Evolutionary conservation across 2,888 invertebrate genomes (phyloP), one percentile per base, ranked within the genome.

Genomic region (Caprella mutica): DNA sequence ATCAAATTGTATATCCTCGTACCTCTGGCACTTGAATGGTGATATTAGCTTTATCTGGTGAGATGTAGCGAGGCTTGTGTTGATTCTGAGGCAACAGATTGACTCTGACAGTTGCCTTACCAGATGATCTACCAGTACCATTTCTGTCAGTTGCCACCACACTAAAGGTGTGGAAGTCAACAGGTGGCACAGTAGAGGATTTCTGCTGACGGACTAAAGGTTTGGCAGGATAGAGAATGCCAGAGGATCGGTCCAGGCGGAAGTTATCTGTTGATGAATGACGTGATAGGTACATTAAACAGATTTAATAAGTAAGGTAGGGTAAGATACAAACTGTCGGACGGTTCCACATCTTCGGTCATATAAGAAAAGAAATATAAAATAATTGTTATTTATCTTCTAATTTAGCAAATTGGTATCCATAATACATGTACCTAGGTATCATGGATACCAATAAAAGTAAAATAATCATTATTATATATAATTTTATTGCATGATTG

Each of bases 241-340:
- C 93, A 12, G 81, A 82, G 55, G 78, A 78, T 0, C 81, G 76
- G 68, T 89, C 85, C 54, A 93, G 77, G 24, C 79, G 75, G 72
- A 93, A 93, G 1, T 81, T 77, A 51, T 82, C 85, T 83, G 72
- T n/a, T n/a, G n/a, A n/a, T n/a, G n/a, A n/a, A n/a, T n/a, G n/a
- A n/a, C n/a, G n/a, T n/a, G n/a, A n/a, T n/a, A n/a, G n/a, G n/a
- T n/a, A n/a, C n/a, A n/a, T n/a, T n/a, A n/a, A n/a, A n/a, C n/a
- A n/a, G n/a, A n/a, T n/a, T n/a, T n/a, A n/a, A n/a, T n/a, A n/a
- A n/a, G n/a, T n/a, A n/a, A n/a, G n/a, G n/a, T n/a, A n/a, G n/a
- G n/a, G n/a, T n/a, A n/a, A n/a, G n/a, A n/a, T n/a, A n/a, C n/a
- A n/a, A n/a, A n/a, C n/a, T n/a, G n/a, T n/a, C n/a, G n/a, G n/a